Evolutionary conservation across 2,888 invertebrate species (phyloP), one percentile per base, ranked within the genome.

Genomic region (Pammene aurita): DNA sequence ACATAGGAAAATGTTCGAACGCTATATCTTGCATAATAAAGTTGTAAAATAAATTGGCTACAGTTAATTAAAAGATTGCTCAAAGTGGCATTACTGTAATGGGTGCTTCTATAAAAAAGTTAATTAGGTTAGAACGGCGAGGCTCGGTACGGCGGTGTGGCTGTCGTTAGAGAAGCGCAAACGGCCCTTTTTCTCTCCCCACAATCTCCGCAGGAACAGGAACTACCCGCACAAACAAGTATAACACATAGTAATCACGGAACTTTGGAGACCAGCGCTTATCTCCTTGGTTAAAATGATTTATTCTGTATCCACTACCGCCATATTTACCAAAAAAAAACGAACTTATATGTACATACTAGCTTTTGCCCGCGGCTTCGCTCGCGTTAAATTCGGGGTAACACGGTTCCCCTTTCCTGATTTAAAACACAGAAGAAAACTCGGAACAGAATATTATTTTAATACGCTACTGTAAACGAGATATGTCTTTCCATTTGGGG

Each of bases 91-190:
- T 71, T 70, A 70, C 60, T 63, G 57, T 69, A 72, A 72, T 71
- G 67, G 72, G 66, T 61, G 56, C 62, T 71, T 66, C 70, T 69
- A 63, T 61, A 70, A 66, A 75, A 74, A 75, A 74, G 73, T 72
- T 74, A 75, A 75, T 73, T 74, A 73, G 72, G 70, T 75, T 70
- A 72, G 72, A 72, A 67, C 60, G 58, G 60, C 69, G 71, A 65
- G 65, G 64, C 64, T 64, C 68, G 66, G 58, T 70, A 48, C 72
- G 52, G 66, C 60, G 50, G 61, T 41, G 66, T 52, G 57, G 69
- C 64, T 56, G 71, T 66, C 72, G 71, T 61, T 44, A 62, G 52
- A 67, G 57, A 61, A 65, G 70, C 71, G 62, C 54, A 66, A 73
- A 73, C 67, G 72, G 62, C 69, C 60, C 60, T 68, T 71, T 73